These are phyloP conservation scores for Corynorhinus townsendii DNA, from an alignment of 2,113 vertebrate species.

Conservation along the genomic window DNA sequence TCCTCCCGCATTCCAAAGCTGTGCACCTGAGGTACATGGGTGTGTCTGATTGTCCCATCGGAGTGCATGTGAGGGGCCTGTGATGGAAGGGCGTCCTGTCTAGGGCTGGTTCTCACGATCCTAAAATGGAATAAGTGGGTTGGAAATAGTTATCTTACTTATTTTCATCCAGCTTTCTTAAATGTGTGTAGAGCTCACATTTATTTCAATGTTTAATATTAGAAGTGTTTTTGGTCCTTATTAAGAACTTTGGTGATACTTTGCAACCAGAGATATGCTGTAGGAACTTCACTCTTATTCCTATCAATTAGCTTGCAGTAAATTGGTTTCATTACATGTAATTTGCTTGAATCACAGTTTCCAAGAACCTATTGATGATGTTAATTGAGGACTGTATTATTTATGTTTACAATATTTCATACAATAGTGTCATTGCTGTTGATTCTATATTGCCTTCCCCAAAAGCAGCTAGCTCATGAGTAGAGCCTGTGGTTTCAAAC, in stretches of 20 bases:
- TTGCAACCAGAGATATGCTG: neutral
- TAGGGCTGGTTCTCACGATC: neutral
- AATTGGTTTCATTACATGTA: neutral
- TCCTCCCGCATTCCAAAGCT: neutral
- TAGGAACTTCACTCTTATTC: neutral
- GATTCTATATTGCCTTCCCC: neutral
- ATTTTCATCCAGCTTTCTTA: neutral
- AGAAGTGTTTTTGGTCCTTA: neutral
- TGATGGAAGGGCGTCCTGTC: neutral
- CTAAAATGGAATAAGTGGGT: neutral
- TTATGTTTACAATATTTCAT: neutral
- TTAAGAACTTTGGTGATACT: neutral
- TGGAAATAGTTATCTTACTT: neutral
- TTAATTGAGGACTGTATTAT: neutral
- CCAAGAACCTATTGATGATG: neutral
- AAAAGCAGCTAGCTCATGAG: neutral
- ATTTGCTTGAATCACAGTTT: neutral
- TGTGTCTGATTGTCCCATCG: neutral
- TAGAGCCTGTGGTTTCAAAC: neutral
- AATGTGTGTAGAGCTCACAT: neutral
- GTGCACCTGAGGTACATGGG: neutral
- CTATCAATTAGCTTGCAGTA: neutral
- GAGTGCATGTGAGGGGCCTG: neutral
- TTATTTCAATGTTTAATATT: neutral
- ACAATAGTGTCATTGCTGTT: neutral